Evolutionary conservation across 2,113 vertebrate genomes (phyloP).

Genomic region (Octodon degus): DNA sequence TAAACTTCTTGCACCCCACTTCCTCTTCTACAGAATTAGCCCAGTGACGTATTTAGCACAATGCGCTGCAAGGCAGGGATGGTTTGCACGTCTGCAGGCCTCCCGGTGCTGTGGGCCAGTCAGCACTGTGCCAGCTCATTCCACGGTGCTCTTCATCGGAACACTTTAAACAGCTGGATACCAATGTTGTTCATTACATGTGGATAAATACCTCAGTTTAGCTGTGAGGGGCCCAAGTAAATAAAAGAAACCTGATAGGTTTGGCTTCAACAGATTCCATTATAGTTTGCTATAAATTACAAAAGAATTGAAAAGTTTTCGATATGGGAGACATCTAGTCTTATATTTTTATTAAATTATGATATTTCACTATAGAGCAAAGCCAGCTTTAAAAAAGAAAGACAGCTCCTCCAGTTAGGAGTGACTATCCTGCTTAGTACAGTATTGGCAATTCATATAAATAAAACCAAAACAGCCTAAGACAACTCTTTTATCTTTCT

Average conservation of each 20-base stretch:
- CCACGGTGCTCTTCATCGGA: background rate
- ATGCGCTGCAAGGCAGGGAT: background rate
- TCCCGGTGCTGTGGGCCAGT: background rate
- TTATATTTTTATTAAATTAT: background rate
- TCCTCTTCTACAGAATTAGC: background rate
- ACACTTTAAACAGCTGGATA: rapidly evolving
- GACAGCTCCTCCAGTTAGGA: no score
- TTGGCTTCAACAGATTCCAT: background rate
- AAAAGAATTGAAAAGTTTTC: background rate
- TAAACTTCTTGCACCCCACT: background rate
- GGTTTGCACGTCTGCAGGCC: background rate
- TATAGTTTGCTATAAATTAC: background rate
- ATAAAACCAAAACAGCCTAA: background rate
- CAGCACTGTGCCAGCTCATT: rapidly evolving
- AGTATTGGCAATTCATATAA: background rate
- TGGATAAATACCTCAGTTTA: background rate
- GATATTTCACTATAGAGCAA: background rate
- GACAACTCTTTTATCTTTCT: background rate
- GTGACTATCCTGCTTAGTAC: background rate
- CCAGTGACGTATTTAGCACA: background rate
- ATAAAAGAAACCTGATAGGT: background rate
- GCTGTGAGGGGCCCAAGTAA: background rate
- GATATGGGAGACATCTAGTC: background rate
- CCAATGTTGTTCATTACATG: rapidly evolving
- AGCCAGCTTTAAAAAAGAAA: background rate